These are phyloP conservation scores for Tetragonisca angustula DNA, from an alignment of 2,888 invertebrate species.

Conservation along the genomic window DNA sequence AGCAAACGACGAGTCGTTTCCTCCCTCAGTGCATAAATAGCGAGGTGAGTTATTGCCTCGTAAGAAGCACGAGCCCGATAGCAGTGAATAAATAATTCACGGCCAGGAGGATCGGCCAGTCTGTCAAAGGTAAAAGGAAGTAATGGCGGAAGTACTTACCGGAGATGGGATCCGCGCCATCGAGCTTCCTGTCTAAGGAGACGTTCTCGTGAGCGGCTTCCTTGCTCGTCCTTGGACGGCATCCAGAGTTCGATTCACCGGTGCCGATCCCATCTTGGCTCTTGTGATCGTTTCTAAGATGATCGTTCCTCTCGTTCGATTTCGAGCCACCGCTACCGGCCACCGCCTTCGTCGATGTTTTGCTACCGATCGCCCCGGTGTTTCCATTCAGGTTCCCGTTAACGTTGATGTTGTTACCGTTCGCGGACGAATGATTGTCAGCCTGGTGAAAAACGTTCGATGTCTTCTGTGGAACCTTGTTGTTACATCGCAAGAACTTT, in stretches of 20 bases:
- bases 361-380: constrained; percentile 64
- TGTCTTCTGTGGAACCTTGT: constrained; percentile 37
- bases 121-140: constrained; percentile 63
- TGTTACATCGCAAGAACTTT: constrained; percentile 32
- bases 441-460: constrained; percentile 72
- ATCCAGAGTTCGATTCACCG: constrained; percentile 70
- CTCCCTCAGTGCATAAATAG: constrained; percentile 38
- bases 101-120: constrained; percentile 1
- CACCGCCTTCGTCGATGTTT: constrained; percentile 68
- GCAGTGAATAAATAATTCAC: neutral
- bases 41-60: constrained; percentile 33
- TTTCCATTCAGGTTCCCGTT: constrained; percentile 73
- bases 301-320: constrained; percentile 71
- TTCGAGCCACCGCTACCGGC: constrained; percentile 62
- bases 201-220: constrained; percentile 68
- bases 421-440: constrained; percentile 71
- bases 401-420: constrained; percentile 74
- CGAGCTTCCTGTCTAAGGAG: constrained; percentile 74
- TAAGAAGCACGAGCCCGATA: constrained; percentile 31
- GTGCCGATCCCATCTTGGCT: constrained; percentile 67
- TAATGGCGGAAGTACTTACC: constrained; percentile 74
- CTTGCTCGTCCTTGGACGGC: constrained; percentile 71
- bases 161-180: constrained; percentile 74
- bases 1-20: constrained; percentile 17
- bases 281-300: constrained; percentile 73